Evolutionary conservation across 2,888 invertebrate genomes (phyloP).

Genomic region (Drosophila hamatofila): DNA sequence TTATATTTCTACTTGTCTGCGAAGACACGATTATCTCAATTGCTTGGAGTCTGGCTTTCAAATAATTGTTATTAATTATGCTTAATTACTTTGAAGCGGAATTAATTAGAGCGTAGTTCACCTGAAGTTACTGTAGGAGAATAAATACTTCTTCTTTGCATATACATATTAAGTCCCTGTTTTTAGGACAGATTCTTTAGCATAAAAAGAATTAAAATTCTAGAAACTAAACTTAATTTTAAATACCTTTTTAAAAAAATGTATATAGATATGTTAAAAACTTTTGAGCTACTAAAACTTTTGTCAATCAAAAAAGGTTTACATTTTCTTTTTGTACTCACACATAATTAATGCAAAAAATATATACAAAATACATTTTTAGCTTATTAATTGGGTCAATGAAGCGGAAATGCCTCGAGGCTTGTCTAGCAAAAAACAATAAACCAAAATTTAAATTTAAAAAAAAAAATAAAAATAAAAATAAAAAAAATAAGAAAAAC

Average conservation of each 20-base stretch:
- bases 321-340: no score
- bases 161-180: no score
- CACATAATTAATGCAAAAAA: neutral
- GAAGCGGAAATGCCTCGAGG: slow-evolving; percentile 32
- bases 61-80: slow-evolving; percentile 17
- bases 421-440: slow-evolving; percentile 9
- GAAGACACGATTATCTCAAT: slow-evolving; percentile 6
- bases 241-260: no score
- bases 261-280: no score
- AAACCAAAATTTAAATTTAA: neutral
- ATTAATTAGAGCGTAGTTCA: slow-evolving; percentile 2
- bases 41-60: neutral
- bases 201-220: no score
- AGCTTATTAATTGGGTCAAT: slow-evolving; percentile 28
- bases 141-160: no score
- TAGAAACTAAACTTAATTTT: no score
- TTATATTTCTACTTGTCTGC: neutral
- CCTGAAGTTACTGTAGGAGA: neutral
- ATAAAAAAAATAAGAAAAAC: neutral
- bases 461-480: neutral
- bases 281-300: no score
- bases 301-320: no score
- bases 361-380: neutral
- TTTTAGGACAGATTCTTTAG: no score
- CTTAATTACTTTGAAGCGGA: slow-evolving; percentile 18